Conservation (phyloP, 2,797 vertebrate species). For the Chrysocyon brachyurus region DNA sequence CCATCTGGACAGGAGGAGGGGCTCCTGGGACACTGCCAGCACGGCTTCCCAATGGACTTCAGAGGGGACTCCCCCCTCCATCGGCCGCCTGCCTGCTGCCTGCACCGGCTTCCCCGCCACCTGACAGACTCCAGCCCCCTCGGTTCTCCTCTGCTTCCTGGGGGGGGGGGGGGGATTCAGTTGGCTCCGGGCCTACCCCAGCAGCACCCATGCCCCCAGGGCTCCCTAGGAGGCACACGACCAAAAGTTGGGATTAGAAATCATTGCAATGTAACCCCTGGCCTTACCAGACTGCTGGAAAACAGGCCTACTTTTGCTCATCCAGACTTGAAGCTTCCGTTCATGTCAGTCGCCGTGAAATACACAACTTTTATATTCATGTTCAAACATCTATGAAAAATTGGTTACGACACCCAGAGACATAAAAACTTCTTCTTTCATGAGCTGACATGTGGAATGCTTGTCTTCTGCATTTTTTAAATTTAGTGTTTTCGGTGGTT, state of each 20-base stretch:
- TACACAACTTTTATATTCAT: neutral
- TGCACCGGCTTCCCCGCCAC: too few species aligned
- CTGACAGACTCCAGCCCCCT: too few species aligned
- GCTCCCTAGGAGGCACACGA: neutral
- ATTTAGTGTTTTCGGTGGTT: neutral
- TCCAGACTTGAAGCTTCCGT: neutral
- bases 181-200: neutral
- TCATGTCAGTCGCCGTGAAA: neutral
- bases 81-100: neutral
- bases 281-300: neutral
- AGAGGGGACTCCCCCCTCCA: too few species aligned
- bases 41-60: rapidly evolving
- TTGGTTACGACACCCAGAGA: neutral
- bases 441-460: neutral
- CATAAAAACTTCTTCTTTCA: neutral
- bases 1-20: neutral
- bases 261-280: neutral
- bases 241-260: neutral
- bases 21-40: neutral
- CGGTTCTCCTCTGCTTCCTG: neutral
- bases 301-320: neutral
- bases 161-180: rapidly evolving
- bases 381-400: neutral
- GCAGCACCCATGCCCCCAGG: too few species aligned
- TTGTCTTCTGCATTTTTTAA: neutral